Evolutionary conservation across 2,797 vertebrate genomes (phyloP).

Genomic region (Lepus townsendii): DNA sequence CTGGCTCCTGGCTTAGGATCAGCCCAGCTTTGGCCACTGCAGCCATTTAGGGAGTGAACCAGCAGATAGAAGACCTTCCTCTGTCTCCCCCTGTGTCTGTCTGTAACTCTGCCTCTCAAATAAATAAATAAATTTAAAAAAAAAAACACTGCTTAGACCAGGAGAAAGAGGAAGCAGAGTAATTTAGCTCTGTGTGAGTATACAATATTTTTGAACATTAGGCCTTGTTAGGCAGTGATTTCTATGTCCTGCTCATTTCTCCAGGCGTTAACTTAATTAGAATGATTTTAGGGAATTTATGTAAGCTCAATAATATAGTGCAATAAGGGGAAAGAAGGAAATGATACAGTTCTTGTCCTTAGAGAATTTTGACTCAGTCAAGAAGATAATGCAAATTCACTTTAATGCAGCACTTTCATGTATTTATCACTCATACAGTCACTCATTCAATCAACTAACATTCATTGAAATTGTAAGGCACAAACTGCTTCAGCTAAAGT

Average conservation of each 20-base stretch:
- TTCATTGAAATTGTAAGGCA: neutral
- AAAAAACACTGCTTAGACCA: neutral
- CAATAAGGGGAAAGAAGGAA: neutral
- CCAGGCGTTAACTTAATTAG: neutral
- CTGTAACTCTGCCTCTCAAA: too few relatives aligned
- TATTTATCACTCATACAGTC: neutral
- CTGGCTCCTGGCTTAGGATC: too few relatives aligned
- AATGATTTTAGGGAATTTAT: neutral
- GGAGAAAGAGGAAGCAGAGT: neutral
- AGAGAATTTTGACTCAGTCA: neutral
- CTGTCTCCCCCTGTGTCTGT: too few relatives aligned
- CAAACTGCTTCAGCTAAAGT: neutral
- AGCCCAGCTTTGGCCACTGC: too few relatives aligned
- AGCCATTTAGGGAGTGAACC: too few relatives aligned
- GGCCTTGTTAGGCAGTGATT: neutral
- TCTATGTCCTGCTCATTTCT: neutral
- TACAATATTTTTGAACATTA: neutral
- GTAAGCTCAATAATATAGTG: neutral
- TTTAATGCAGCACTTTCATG: neutral
- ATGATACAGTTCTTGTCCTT: neutral
- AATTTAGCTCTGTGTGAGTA: neutral
- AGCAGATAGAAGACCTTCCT: too few relatives aligned
- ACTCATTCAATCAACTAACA: constrained; percentile 8
- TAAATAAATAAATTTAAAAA: too few relatives aligned
- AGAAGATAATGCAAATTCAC: neutral